Evolutionary conservation across 2,113 vertebrate species (phyloP).

Genomic region (Psammodynastes pulverulentus): DNA sequence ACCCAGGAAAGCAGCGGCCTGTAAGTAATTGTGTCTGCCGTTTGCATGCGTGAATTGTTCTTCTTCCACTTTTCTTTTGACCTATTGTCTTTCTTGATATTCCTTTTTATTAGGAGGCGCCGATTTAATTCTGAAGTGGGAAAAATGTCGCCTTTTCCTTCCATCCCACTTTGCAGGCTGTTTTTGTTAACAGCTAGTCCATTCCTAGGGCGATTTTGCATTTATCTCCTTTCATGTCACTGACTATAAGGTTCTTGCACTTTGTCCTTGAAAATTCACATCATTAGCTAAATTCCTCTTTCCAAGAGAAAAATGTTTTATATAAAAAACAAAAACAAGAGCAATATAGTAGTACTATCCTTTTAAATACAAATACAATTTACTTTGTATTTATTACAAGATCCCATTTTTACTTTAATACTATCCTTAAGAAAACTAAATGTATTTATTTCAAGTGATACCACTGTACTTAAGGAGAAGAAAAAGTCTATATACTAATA

Average conservation of each 20-base stretch:
- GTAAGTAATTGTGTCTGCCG: conserved; percentile 18
- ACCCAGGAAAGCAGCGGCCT: conserved; percentile 11
- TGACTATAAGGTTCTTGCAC: neutral
- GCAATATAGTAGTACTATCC: neutral
- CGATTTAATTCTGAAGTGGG: neutral
- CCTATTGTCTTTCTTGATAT: neutral
- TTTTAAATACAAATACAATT: neutral
- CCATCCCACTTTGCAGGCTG: neutral
- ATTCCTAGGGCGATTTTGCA: neutral
- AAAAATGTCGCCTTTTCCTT: neutral
- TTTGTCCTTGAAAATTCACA: neutral
- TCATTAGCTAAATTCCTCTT: neutral
- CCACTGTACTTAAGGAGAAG: neutral
- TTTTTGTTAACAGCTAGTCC: neutral
- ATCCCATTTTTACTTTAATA: neutral
- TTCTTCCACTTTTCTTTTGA: neutral
- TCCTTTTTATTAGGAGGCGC: neutral
- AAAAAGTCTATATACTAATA: neutral
- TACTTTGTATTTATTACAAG: neutral
- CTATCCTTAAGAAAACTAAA: neutral
- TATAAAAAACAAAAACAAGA: neutral
- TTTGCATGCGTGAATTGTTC: neutral
- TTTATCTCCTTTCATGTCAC: neutral
- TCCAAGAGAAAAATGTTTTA: neutral
- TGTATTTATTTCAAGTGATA: neutral